phyloP scores from a whole-genome alignment of 2,888 invertebrate genomes.

The Drosophila hamatofila region DNA sequence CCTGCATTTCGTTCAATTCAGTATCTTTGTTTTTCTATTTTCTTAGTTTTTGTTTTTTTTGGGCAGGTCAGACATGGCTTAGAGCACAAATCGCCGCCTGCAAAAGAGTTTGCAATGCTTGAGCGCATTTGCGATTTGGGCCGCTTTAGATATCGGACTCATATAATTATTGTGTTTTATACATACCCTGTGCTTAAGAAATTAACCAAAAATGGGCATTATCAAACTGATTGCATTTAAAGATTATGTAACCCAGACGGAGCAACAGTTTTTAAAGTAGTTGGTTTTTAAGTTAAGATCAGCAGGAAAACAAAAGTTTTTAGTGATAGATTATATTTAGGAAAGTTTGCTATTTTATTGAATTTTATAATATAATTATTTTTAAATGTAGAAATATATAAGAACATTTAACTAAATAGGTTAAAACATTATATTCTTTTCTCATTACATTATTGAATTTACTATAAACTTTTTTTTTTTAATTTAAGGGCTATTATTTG shows the following conservation, averaged over 20 bases:
- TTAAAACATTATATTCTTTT: no score
- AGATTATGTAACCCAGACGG: neutral
- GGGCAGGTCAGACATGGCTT: conserved; percentile 68
- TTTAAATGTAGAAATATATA: neutral
- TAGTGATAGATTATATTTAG: neutral
- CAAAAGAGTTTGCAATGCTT: conserved; percentile 54
- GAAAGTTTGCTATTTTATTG: neutral
- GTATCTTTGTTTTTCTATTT: conserved; percentile 10
- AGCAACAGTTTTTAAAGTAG: neutral
- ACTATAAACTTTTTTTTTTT: no score
- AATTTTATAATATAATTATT: neutral
- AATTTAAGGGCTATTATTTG: no score
- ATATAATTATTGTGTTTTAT: conserved; percentile 67
- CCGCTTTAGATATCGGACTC: conserved; percentile 38
- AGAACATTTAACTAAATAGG: neutral
- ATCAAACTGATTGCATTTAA: neutral
- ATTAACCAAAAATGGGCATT: neutral
- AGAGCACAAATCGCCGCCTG: conserved; percentile 36
- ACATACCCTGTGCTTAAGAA: conserved; percentile 37
- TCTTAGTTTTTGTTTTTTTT: conserved; percentile 29
- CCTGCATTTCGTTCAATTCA: conserved; percentile 25
- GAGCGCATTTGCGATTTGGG: conserved; percentile 76
- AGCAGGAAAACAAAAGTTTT: neutral
- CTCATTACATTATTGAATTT: no score
- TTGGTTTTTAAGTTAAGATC: neutral